Percentiles rank a stretch among this genome's conserved stretches.
These are phyloP conservation scores for Parapristionchus giblindavisi DNA, from an alignment of 2,888 invertebrate species.

Conservation along the genomic window DNA sequence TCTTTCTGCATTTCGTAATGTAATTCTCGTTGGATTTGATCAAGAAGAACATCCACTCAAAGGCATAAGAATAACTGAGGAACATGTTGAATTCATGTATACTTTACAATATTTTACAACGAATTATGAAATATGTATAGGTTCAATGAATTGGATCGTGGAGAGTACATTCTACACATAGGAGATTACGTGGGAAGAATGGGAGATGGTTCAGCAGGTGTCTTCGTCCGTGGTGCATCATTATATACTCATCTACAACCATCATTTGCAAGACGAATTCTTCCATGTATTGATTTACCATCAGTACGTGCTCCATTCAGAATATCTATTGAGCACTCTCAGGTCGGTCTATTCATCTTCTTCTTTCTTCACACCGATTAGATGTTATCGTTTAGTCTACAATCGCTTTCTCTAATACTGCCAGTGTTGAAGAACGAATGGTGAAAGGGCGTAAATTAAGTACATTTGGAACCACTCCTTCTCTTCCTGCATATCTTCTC, in stretches of 20 bases:
- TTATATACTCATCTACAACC: constrained; percentile 55
- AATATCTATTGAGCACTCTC: constrained; percentile 18
- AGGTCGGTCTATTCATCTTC: constrained; percentile 7
- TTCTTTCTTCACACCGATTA: neutral
- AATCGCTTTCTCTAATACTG: constrained; percentile 31
- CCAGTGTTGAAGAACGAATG: constrained; percentile 19
- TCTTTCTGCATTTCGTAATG: constrained; percentile 51
- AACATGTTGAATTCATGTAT: constrained; percentile 45
- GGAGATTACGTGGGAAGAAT: constrained; percentile 49
- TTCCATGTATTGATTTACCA: constrained; percentile 56
- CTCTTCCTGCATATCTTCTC: constrained; percentile 53
- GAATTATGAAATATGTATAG: neutral
- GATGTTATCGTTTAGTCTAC: constrained; percentile 10
- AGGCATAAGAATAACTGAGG: constrained; percentile 46
- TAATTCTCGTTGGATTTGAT: constrained; percentile 43
- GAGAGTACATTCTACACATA: constrained; percentile 37
- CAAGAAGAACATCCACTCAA: constrained; percentile 44
- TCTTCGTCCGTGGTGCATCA: constrained; percentile 41
- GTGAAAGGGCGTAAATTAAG: neutral
- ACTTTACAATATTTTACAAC: neutral
- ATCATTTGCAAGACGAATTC: constrained; percentile 47
- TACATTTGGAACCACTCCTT: constrained; percentile 50
- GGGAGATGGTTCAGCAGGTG: constrained; percentile 44
- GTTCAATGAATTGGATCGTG: neutral
- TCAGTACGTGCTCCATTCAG: constrained; percentile 37